phyloP scores from a whole-genome alignment of 2,797 vertebrate genomes.

The Fringilla coelebs region DNA sequence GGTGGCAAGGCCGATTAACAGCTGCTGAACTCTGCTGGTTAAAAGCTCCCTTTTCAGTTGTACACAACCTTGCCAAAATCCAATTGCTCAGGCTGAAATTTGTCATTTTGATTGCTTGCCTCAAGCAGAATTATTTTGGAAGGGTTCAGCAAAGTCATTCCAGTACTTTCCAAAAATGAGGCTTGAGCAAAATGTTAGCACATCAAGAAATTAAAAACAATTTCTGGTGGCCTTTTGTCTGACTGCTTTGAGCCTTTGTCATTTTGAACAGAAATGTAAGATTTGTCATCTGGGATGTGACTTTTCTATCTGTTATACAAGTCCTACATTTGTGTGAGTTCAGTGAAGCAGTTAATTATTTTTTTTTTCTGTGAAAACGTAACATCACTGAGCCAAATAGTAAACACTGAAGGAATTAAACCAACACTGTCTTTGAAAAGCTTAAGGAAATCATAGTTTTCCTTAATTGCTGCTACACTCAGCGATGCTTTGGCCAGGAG shows the following conservation, averaged over 20 bases:
- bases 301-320: background rate
- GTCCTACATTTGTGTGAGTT: background rate
- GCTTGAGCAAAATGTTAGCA: background rate
- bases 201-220: constrained; percentile 14
- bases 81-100: constrained; percentile 22
- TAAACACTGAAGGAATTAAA: background rate
- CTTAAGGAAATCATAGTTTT: background rate
- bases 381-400: background rate
- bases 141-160: constrained; percentile 43
- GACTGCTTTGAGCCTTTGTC: background rate
- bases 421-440: background rate
- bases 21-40: constrained; percentile 1
- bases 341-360: background rate
- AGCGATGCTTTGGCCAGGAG: background rate
- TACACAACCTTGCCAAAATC: constrained; percentile 21
- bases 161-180: background rate
- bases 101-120: constrained; percentile 26
- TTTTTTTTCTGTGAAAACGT: background rate
- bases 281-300: constrained; percentile 22
- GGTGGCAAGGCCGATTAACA: background rate
- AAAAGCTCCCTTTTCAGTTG: constrained; percentile 1
- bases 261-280: constrained; percentile 12
- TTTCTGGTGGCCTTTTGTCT: constrained; percentile 13
- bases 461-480: background rate
- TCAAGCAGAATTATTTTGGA: constrained; percentile 29